A percentile compares a stretch with the other conserved stretches of the same genome.
These are phyloP conservation scores for Vulpes ferrilata DNA, from an alignment of 2,113 vertebrate species.

Conservation along the genomic window DNA sequence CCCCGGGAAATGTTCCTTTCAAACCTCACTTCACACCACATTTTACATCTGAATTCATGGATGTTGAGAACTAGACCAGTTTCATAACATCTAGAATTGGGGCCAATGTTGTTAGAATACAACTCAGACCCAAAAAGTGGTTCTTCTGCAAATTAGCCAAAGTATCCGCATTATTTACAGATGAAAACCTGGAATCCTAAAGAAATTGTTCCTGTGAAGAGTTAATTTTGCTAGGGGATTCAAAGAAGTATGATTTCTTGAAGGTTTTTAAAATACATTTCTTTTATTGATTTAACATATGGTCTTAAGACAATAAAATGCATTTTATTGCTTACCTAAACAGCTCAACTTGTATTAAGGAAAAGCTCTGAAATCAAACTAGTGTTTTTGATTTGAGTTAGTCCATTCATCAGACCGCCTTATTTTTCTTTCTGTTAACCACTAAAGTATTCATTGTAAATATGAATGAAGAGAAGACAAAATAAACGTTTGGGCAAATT, in stretches of 20 bases:
- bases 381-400: conserved; percentile 13
- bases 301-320: conserved; percentile 13
- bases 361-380: not conserved
- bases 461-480: not conserved
- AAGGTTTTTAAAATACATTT: not conserved
- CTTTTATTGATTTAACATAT: not conserved
- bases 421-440: not conserved
- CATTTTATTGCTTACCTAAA: not conserved
- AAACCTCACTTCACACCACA: not conserved
- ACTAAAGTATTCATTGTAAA: not conserved
- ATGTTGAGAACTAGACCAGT: not conserved
- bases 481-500: not conserved
- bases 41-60: not conserved
- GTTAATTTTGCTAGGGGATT: not conserved
- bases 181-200: not conserved
- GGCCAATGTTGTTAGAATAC: not conserved
- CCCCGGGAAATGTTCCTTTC: not conserved
- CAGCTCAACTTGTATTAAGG: not conserved
- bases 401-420: not conserved
- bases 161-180: not conserved
- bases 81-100: not conserved
- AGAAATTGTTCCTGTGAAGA: not conserved
- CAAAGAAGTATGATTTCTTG: not conserved
- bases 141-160: not conserved
- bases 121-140: not conserved